phyloP scores from a whole-genome alignment of 1,140 invertebrate genomes.

The Drosophila navojoa region DNA sequence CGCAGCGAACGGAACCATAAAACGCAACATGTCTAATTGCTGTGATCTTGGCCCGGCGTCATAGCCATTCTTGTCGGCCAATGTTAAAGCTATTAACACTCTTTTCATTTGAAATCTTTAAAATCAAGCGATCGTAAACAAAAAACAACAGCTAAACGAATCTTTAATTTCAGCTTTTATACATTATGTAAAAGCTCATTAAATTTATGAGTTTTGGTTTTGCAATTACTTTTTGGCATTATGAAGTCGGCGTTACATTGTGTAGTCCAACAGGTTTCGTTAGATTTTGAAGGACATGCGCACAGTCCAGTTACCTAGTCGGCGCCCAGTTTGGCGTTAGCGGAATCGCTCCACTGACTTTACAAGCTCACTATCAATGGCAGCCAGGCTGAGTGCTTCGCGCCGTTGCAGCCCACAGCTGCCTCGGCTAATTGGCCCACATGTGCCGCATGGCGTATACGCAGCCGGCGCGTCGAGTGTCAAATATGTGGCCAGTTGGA shows the following conservation, averaged over 20 bases:
- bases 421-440: constrained; percentile 47
- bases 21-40: constrained; percentile 23
- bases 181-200: constrained; percentile 1
- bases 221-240: neutral
- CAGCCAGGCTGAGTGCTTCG: constrained; percentile 1
- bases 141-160: constrained; percentile 17
- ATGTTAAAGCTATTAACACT: constrained; percentile 57
- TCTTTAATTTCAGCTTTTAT: neutral
- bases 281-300: constrained; percentile 37
- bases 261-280: constrained; percentile 12
- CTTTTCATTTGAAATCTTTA: constrained; percentile 30
- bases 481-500: constrained; percentile 3
- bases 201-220: neutral
- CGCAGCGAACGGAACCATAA: constrained; percentile 4
- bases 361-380: constrained; percentile 61
- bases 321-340: constrained; percentile 9
- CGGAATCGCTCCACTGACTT: constrained; percentile 34
- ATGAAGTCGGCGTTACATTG: neutral
- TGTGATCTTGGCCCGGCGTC: constrained; percentile 60
- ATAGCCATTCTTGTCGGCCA: constrained; percentile 52
- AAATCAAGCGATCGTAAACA: constrained; percentile 33
- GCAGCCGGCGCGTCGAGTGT: constrained; percentile 28
- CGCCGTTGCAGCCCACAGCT: constrained; percentile 24
- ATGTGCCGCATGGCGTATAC: constrained; percentile 47
- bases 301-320: neutral